Conservation (phyloP, 2,113 vertebrate species). For the Xyrauchen texanus region DNA sequence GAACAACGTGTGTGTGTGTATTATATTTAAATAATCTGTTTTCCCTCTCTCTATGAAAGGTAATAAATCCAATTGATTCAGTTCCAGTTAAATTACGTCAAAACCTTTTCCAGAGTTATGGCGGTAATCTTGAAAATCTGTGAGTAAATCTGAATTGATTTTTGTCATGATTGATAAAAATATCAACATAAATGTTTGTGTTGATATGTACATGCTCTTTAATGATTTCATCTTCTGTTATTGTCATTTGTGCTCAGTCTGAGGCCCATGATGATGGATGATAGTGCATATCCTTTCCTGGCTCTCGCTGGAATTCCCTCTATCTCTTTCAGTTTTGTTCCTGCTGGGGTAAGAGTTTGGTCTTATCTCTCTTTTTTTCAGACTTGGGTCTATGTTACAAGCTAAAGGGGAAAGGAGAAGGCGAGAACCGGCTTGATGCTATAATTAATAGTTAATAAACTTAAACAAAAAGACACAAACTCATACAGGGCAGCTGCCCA, state of each 20-base stretch:
- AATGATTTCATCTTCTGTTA: background rate
- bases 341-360: slow-evolving; percentile 56
- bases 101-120: background rate
- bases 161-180: background rate
- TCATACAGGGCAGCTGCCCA: no score
- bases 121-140: slow-evolving; percentile 51
- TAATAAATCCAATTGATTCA: slow-evolving; percentile 63
- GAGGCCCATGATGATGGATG: slow-evolving; percentile 77
- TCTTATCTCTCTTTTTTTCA: no score
- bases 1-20: no score
- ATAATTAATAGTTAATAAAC: no score
- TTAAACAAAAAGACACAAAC: no score
- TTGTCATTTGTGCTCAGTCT: slow-evolving; percentile 62
- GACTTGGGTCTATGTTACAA: no score
- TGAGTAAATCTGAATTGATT: slow-evolving; percentile 69
- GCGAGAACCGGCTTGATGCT: no score
- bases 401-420: no score
- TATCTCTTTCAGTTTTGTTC: slow-evolving; percentile 84
- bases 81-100: slow-evolving; percentile 45
- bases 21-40: background rate
- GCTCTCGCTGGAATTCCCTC: slow-evolving; percentile 88
- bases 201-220: background rate
- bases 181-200: no score
- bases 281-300: slow-evolving; percentile 86
- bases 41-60: slow-evolving; percentile 65